Evolutionary conservation across 2,888 invertebrate species (phyloP).

Genomic region (Formica aserva): DNA sequence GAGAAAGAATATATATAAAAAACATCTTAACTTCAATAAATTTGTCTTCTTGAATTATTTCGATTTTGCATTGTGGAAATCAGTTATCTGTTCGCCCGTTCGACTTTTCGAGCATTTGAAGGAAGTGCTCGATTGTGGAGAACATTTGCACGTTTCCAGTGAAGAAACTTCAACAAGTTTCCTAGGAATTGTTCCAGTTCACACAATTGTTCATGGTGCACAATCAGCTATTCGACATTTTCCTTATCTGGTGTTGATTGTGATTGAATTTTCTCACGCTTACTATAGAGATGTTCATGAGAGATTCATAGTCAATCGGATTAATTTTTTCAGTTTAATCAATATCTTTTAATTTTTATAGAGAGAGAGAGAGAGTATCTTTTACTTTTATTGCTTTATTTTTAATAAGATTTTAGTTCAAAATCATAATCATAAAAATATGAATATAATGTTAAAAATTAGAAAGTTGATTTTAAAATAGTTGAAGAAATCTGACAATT

Average conservation of each 20-base stretch:
- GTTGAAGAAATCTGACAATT: background rate
- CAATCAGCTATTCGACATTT: slow-evolving; percentile 54
- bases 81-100: slow-evolving; percentile 39
- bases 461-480: background rate
- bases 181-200: slow-evolving; percentile 73
- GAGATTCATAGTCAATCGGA: slow-evolving; percentile 18
- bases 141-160: slow-evolving; percentile 22
- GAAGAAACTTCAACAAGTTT: slow-evolving; percentile 73
- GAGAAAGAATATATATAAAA: background rate
- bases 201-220: slow-evolving; percentile 59
- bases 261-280: slow-evolving; percentile 38
- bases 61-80: slow-evolving; percentile 8
- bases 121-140: slow-evolving; percentile 51
- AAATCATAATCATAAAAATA: background rate
- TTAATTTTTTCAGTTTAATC: slow-evolving; percentile 17
- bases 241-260: slow-evolving; percentile 47
- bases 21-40: background rate
- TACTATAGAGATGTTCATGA: background rate
- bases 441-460: background rate
- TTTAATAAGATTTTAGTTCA: background rate
- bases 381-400: background rate
- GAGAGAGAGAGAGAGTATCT: background rate
- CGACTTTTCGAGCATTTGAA: slow-evolving; percentile 49
- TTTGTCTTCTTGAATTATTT: slow-evolving; percentile 26
- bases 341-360: background rate